Conservation (phyloP, 2,888 invertebrate species). For the Drosophila borborema region DNA sequence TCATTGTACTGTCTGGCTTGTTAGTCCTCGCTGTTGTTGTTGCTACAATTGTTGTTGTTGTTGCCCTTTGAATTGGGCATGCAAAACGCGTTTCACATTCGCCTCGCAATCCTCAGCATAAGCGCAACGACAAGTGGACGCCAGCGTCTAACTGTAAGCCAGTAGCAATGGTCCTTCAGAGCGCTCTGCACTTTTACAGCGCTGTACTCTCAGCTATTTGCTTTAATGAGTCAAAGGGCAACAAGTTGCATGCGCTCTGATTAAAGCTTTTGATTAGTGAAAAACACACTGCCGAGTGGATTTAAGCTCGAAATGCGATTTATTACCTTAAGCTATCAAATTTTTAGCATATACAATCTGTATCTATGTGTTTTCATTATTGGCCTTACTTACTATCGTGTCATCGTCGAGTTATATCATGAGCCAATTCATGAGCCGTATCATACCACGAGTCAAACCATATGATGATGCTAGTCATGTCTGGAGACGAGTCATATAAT, state of each 20-base stretch:
- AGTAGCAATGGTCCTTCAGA: conserved; percentile 34
- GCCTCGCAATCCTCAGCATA: conserved; percentile 27
- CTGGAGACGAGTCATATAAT: not conserved
- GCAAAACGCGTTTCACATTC: conserved; percentile 60
- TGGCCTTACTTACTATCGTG: not conserved
- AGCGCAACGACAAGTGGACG: conserved; percentile 31
- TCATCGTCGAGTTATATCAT: no score
- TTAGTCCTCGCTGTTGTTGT: conserved; percentile 12
- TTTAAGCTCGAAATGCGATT: not conserved
- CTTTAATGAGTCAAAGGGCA: conserved; percentile 50
- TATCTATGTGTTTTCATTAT: not conserved
- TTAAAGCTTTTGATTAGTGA: not conserved
- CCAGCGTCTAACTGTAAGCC: conserved; percentile 37
- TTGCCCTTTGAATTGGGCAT: conserved; percentile 58
- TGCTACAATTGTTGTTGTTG: conserved; percentile 18
- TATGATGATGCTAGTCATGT: no score
- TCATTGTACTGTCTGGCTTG: conserved; percentile 17
- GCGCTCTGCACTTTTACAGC: not conserved
- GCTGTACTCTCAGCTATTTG: conserved; percentile 25
- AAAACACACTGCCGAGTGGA: not conserved
- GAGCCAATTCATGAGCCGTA: no score
- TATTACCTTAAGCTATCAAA: not conserved
- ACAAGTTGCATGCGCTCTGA: not conserved
- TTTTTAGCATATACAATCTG: not conserved
- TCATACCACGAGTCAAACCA: no score